Conservation (phyloP, 2,888 invertebrate genomes). For the Alloplasta piceator region DNA sequence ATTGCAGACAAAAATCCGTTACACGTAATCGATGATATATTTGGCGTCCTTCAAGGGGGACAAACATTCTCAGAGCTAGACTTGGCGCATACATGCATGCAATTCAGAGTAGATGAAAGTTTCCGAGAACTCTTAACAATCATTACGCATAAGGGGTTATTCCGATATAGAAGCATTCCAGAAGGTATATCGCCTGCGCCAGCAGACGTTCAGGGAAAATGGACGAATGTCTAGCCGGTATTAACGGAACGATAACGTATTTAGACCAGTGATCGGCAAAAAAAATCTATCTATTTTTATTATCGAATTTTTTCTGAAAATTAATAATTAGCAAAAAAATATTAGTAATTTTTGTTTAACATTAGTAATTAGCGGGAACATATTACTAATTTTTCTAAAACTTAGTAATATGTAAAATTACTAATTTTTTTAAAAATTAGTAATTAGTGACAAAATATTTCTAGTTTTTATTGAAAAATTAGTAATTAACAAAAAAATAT, state of each 20-base stretch:
- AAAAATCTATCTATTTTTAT: too few species aligned
- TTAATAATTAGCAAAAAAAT: too few species aligned
- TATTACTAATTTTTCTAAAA: too few species aligned
- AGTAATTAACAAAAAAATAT: too few species aligned
- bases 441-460: too few species aligned
- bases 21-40: constrained; percentile 59
- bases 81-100: constrained; percentile 6
- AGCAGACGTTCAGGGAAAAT: constrained; percentile 21
- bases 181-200: constrained; percentile 25
- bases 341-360: too few species aligned
- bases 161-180: constrained; percentile 13
- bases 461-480: too few species aligned
- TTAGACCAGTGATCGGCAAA: too few species aligned
- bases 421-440: too few species aligned
- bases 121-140: background rate
- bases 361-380: too few species aligned
- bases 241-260: constrained; percentile 10
- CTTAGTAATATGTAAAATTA: too few species aligned
- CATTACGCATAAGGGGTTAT: constrained; percentile 9
- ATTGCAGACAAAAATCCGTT: constrained; percentile 51
- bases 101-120: background rate
- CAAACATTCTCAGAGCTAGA: constrained; percentile 32
- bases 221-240: constrained; percentile 24
- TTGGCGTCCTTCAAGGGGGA: constrained; percentile 46
- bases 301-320: too few species aligned